Evolutionary conservation across 2,888 invertebrate species (phyloP), one percentile per base, ranked within the genome.

Genomic region (Ichneumon xanthorius): DNA sequence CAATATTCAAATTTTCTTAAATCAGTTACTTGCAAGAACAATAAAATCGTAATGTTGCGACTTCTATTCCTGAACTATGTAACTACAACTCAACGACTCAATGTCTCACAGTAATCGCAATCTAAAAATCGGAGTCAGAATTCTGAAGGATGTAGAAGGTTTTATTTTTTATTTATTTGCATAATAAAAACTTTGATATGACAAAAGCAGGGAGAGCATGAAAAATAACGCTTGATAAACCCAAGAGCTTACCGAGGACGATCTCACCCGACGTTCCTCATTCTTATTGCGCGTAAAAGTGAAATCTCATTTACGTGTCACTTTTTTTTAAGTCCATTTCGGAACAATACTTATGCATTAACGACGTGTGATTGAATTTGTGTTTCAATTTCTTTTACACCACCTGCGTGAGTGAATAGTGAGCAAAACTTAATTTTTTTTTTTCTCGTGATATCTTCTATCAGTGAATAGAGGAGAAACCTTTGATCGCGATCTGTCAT

Each of bases 211-310:
- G 22, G 19, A n/a, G 14, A 61, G 61, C 22, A 70, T 58, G 26
- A 7, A 14, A 63, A 63, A 80, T 30, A 72, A 81, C 48, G 26
- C 40, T 72, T 77, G 77, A 82, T 65, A 76, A 6, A 61, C 50
- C 19, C 45, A 82, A 53, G 80, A 71, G 75, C 79, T 77, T 79
- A 83, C 58, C 83, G 79, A 75, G 83, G 79, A 79, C 82, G 77
- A 77, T 72, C 70, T 77, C 77, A 78, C 73, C 82, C 73, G 82
- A 83, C 82, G 75, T 84, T 84, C 80, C 84, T 80, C 84, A 80
- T 63, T 5, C 16, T 68, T 68, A 40, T 40, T 11, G 11, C 45
- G 40, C 67, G 37, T 45, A 67, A 55, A 9, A 19, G 22, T 9
- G 22, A 55, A 55, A 55, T 22, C 55, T 19, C n/a, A 11, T 40